Evolutionary conservation across 2,888 invertebrate genomes (phyloP), one percentile per base, ranked within the genome.

Genomic region (Scaptomyza parva): DNA sequence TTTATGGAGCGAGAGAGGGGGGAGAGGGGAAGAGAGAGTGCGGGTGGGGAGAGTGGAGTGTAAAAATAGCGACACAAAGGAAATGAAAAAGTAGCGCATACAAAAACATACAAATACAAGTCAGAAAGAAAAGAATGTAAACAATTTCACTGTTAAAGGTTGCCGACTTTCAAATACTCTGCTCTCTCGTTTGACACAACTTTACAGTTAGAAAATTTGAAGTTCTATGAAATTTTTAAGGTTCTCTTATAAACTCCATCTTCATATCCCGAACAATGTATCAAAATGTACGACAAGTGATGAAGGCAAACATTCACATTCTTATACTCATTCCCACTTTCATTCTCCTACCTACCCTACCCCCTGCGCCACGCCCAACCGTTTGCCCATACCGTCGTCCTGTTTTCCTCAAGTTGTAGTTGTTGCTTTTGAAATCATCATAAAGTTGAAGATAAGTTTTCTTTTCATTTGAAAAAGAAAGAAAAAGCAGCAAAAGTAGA

Each of bases 391-490:
- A 35, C 37, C 53, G 22, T 51, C 50, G 57, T 53, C 54, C 5
- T 35, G 26, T 22, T 37, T 48, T 75, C 55, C 54, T 44, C 67
- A 55, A 60, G 74, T 73, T 78, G 78, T 63, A 64, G 52, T 54
- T 63, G 55, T 63, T 78, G 78, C 78, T 82, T 86, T 85, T 71
- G 69, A 80, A 88, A 88, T 83, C 86, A 86, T 83, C 88, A 86
- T 88, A 88, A 88, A 83, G 88, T 88, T 83, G 86, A 67, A 86
- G 86, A 74, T 88, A 88, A 84, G 88, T 86, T 84, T 88, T 84
- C 86, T 79, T 83, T 88, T 88, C 84, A 79, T 83, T 86, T 86
- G 53, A 73, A 83, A 64, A 39, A 55, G 59, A 50, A 35, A 50
- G 44, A 17, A 59, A 28, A 28, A 9, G 11, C 33, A n/a, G n/a